These are phyloP conservation scores for Heteromormyrus szaboi DNA, from an alignment of 2,797 vertebrate species.

Conservation along the genomic window DNA sequence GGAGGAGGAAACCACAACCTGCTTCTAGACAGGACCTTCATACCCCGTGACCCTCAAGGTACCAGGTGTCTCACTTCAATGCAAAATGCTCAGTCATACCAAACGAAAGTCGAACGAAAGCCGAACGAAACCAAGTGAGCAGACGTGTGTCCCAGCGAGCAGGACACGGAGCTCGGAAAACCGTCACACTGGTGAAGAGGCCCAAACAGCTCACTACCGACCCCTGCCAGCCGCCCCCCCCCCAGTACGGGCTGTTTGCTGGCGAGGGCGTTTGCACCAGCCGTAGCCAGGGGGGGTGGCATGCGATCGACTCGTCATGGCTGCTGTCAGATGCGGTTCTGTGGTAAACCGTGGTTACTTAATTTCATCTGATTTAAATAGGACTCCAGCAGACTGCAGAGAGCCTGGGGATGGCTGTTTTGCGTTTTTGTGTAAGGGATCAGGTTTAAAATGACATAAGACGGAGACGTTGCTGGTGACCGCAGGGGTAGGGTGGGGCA, in stretches of 20 bases:
- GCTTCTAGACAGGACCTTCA: background rate
- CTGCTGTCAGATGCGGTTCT: background rate
- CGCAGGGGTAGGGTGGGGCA: background rate
- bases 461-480: background rate
- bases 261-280: background rate
- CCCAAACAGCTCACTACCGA: background rate
- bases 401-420: background rate
- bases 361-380: conserved; percentile 1
- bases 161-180: background rate
- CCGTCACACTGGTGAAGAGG: background rate
- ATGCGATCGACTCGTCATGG: background rate
- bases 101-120: background rate
- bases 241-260: background rate
- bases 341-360: background rate
- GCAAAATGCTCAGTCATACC: background rate
- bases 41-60: background rate
- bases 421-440: conserved; percentile 7
- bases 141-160: background rate
- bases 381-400: background rate
- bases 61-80: background rate
- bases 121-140: background rate
- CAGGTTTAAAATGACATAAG: background rate
- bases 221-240: background rate
- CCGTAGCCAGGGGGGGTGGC: background rate
- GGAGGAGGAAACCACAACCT: background rate